phyloP scores from a whole-genome alignment of 2,797 vertebrate species.

The Tadarida brasiliensis region DNA sequence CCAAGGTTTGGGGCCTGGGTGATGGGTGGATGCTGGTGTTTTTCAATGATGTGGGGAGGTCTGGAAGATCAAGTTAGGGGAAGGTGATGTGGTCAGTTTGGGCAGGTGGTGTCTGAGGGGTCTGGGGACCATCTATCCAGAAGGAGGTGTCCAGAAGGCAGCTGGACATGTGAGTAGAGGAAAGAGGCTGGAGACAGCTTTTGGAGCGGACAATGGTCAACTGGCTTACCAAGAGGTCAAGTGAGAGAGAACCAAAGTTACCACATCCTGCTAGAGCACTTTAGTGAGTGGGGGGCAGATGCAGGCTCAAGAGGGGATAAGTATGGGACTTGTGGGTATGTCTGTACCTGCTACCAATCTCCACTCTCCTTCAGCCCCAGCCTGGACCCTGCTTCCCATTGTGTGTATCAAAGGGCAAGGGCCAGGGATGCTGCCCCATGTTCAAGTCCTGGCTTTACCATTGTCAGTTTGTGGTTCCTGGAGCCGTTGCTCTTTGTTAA shows the following conservation, averaged over 20 bases:
- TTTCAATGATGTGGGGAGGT: background rate
- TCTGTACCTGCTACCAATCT: background rate
- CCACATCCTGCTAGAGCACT: background rate
- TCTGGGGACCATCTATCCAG: background rate
- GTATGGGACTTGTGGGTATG: background rate
- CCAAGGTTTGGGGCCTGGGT: background rate
- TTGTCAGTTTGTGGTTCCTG: background rate
- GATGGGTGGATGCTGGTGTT: background rate
- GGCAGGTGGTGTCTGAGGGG: background rate
- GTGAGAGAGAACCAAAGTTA: background rate
- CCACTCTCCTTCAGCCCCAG: background rate
- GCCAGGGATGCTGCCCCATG: background rate
- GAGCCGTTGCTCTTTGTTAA: constrained; percentile 10
- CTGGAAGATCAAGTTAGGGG: background rate
- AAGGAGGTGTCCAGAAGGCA: background rate
- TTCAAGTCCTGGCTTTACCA: background rate
- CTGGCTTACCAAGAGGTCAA: background rate
- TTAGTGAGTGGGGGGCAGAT: background rate
- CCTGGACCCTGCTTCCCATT: background rate
- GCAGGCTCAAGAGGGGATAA: background rate
- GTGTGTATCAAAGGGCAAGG: background rate
- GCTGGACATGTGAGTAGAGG: background rate
- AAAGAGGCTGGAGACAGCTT: background rate
- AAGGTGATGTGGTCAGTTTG: background rate
- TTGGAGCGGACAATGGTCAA: background rate